A percentile compares a stretch with the other conserved stretches of the same genome.
Conservation (phyloP, 2,888 invertebrate species). For the Scaptomyza cyrtandrae region DNA sequence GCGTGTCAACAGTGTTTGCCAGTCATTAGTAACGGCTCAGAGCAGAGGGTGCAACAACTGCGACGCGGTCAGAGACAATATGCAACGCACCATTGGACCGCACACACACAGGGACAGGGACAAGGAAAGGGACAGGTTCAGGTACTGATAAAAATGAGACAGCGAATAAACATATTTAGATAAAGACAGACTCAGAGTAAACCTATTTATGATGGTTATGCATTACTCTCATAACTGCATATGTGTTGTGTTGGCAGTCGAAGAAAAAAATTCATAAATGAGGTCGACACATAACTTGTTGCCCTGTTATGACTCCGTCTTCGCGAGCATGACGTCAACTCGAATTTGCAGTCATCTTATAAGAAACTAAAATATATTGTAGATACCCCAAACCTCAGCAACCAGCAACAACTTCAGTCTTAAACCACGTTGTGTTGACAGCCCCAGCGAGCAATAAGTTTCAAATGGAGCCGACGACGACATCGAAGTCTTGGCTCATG, state of each 20-base stretch:
- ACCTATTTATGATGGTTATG: constrained; percentile 4
- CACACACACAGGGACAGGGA: constrained; percentile 27
- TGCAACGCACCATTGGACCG: constrained; percentile 52
- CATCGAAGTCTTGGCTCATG: constrained; percentile 60
- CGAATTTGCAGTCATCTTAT: constrained; percentile 51
- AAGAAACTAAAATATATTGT: constrained; percentile 54
- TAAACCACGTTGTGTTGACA: constrained; percentile 64
- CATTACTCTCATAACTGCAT: constrained; percentile 22
- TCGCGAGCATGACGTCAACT: constrained; percentile 51
- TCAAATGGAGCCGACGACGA: constrained; percentile 71
- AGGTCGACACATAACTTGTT: constrained; percentile 53
- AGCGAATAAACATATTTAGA: background rate
- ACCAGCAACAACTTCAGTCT: constrained; percentile 18
- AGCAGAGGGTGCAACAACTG: constrained; percentile 55
- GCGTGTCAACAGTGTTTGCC: constrained; percentile 59
- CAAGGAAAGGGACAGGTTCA: no score
- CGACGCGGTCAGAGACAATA: constrained; percentile 45
- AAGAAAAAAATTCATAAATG: constrained; percentile 28
- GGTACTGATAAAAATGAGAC: background rate
- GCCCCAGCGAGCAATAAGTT: constrained; percentile 74
- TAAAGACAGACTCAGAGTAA: background rate
- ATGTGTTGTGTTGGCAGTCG: constrained; percentile 8
- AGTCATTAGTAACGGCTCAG: constrained; percentile 68
- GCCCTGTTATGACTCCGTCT: constrained; percentile 41
- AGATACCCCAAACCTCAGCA: constrained; percentile 3